A percentile compares a stretch with the other conserved stretches of the same genome.
Conservation (phyloP, 1,140 invertebrate species). For the Schmidtea mediterranea region DNA sequence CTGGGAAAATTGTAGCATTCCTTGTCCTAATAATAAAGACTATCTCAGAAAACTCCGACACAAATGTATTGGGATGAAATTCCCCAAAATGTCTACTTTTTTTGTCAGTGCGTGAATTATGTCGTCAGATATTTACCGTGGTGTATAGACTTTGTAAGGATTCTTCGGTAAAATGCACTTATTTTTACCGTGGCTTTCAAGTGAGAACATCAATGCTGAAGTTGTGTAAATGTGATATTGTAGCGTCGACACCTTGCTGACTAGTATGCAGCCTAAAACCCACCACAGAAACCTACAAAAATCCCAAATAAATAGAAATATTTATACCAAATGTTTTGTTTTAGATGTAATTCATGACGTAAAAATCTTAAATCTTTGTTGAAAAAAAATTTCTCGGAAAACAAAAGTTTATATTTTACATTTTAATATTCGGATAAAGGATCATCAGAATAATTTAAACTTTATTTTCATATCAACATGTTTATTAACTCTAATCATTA, state of each 20-base stretch:
- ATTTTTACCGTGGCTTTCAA: not conserved
- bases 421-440: no score
- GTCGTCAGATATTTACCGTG: constrained; percentile 35
- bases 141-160: constrained; percentile 28
- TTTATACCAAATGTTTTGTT: no score
- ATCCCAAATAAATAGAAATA: no score
- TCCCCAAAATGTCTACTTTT: constrained; percentile 20
- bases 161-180: constrained; percentile 42
- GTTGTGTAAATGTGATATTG: constrained; percentile 22
- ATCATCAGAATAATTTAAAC: no score
- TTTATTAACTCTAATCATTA: no score
- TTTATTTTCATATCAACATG: no score
- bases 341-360: no score
- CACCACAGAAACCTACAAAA: no score
- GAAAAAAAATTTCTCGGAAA: no score
- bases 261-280: constrained; percentile 21
- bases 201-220: not conserved
- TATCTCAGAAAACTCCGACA: constrained; percentile 22
- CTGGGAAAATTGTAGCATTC: constrained; percentile 30
- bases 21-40: constrained; percentile 38
- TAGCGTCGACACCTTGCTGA: constrained; percentile 26
- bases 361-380: no score
- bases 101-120: constrained; percentile 25
- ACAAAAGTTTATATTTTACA: no score
- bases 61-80: not conserved